These are phyloP conservation scores for Monodelphis domestica DNA, from an alignment of 2,797 vertebrate species.

Conservation along the genomic window DNA sequence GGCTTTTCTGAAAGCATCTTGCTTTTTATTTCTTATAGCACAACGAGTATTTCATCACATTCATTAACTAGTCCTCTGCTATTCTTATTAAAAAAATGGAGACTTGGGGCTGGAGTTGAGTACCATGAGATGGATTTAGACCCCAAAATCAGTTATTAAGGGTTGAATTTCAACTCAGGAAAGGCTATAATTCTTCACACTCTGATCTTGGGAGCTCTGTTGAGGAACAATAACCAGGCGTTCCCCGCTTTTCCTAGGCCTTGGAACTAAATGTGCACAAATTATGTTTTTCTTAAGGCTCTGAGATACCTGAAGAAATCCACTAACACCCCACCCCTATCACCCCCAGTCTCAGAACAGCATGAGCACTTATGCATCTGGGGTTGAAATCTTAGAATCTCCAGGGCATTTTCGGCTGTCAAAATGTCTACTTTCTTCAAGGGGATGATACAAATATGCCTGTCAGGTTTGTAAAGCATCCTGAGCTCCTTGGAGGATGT, in stretches of 20 bases:
- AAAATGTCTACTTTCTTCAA: conserved; percentile 36
- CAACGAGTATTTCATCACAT: neutral
- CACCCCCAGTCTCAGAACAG: too few species aligned
- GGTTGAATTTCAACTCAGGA: neutral
- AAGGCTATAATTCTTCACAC: neutral
- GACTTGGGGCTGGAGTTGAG: neutral
- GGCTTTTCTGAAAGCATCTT: neutral
- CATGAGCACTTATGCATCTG: neutral
- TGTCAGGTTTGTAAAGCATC: conserved; percentile 45
- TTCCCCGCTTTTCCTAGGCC: neutral
- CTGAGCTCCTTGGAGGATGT: conserved; percentile 1
- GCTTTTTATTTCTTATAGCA: neutral
- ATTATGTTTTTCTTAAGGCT: neutral
- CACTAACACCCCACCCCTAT: too few species aligned
- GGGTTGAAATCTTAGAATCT: neutral
- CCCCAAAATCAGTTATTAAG: neutral
- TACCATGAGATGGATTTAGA: neutral
- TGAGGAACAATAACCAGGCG: neutral
- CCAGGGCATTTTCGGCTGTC: neutral
- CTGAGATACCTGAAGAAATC: conserved; percentile 27
- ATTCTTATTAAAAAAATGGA: neutral
- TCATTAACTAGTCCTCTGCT: neutral
- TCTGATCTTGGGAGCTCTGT: neutral
- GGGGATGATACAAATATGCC: neutral
- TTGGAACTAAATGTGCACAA: neutral